phyloP scores from a whole-genome alignment of 1,140 invertebrate genomes.

The Chlorops oryzae region DNA sequence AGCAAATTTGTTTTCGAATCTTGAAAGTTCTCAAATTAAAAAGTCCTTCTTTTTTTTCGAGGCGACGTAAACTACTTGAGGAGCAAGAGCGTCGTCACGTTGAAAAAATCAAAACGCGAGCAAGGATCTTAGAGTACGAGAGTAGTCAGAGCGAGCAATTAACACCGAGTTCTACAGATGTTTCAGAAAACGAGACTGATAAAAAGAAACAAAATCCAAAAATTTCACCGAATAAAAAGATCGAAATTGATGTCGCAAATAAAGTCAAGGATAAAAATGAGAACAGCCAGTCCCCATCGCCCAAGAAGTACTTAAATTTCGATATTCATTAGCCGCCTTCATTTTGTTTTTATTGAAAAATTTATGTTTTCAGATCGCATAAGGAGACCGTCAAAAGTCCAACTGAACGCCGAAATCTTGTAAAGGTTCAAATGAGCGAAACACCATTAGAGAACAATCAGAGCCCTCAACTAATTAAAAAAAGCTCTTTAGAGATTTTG shows the following conservation, averaged over 20 bases:
- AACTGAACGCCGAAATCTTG: no score
- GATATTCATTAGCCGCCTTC: no score
- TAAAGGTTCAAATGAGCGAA: no score
- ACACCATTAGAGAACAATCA: no score
- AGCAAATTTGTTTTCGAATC: neutral
- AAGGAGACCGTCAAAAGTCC: no score
- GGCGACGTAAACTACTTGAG: constrained; percentile 10
- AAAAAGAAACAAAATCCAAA: neutral
- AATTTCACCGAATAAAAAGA: neutral
- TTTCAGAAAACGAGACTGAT: constrained; percentile 13
- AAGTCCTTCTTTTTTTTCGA: constrained; percentile 5
- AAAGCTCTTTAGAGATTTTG: neutral
- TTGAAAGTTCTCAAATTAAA: neutral
- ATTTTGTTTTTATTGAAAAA: no score
- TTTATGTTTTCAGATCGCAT: no score
- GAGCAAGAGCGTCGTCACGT: neutral
- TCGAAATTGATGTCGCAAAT: neutral
- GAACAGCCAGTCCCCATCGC: neutral
- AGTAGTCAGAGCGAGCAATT: constrained; percentile 32
- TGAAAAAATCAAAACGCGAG: constrained; percentile 11
- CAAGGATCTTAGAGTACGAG: constrained; percentile 20
- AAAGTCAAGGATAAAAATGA: neutral
- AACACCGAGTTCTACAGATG: neutral
- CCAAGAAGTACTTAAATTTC: neutral
- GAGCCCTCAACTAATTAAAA: no score